Base-by-base conservation (phyloP, 2,797 vertebrate genomes). In the Scomberomorus guttatus region DNA sequence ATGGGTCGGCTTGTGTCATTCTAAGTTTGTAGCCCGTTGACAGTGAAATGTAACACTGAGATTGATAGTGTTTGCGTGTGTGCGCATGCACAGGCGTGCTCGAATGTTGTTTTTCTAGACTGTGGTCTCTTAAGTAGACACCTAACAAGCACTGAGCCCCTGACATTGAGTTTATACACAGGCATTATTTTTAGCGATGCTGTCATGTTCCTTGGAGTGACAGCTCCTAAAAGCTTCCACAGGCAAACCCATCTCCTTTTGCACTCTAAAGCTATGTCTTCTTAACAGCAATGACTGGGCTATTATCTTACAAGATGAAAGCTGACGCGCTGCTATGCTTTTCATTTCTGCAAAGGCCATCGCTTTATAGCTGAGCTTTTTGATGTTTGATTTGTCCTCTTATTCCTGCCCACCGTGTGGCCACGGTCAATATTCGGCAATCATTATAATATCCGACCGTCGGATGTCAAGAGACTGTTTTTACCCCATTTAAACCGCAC, bases 221-320 rank as follows among this genome's bases (percentile, higher is more conserved):
- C 93, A 90, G 90, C 89, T 92, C 87, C 89, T 93, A 91, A 93
- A 91, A 92, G 93, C 92, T 86, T 91, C 86, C 86, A 72, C 86
- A 89, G 86, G 83, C 91, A 83, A 86, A 82, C 87, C 70, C 84
- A 67, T 89, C 87, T 91, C 81, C 84, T 74, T 84, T 87, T 89
- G 83, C 90, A 87, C 88, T 92, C 89, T 88, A 68, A 87, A 90
- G 85, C 90, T 90, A 81, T 79, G 87, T 91, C 90, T 87, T 88
- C 89, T 91, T 87, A 89, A 91, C 88, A 76, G 87, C 75, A 56
- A 82, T 83, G 87, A 86, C 90, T 77, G 72, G 80, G 84, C 92
- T 93, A 94, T 93, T 90, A 92, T 94, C 85, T 94, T 94, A 92
- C 94, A 79, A 90, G 90, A 93, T 93, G 92, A 94, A 93, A 94